Evolutionary conservation across 2,888 invertebrate species (phyloP).

Genomic region (Pyrochroa serraticornis): DNA sequence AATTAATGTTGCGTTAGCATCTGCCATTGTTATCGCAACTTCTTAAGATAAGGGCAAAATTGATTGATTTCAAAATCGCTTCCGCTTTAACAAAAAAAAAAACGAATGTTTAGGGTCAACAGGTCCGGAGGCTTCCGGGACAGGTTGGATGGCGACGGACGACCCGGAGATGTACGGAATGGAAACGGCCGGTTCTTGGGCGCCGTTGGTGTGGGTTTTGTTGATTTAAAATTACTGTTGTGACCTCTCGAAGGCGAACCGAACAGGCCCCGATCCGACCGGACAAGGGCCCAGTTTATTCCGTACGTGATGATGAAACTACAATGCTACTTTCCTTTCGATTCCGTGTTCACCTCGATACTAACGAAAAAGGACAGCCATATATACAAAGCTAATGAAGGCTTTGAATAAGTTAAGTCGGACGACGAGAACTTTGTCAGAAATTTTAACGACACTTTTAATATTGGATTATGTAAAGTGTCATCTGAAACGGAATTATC

Average conservation of each 20-base stretch:
- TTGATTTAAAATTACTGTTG: conserved; percentile 34
- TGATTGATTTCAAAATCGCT: too few relatives aligned
- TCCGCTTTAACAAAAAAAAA: too few relatives aligned
- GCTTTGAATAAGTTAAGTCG: conserved; percentile 17
- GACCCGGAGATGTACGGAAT: too few relatives aligned
- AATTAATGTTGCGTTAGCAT: too few relatives aligned
- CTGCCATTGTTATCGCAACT: too few relatives aligned
- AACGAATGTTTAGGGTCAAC: too few relatives aligned
- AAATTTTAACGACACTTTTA: conserved; percentile 16
- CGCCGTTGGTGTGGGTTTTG: conserved; percentile 33
- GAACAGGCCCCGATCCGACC: conserved; percentile 5
- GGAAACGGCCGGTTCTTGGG: conserved; percentile 4
- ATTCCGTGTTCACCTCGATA: conserved; percentile 17
- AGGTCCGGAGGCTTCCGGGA: too few relatives aligned
- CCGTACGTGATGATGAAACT: conserved; percentile 14
- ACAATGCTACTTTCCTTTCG: conserved; percentile 20
- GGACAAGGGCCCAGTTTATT: conserved; percentile 21
- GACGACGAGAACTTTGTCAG: background rate
- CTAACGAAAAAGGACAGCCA: conserved; percentile 7
- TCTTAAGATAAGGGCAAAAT: too few relatives aligned
- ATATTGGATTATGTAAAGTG: conserved; percentile 22
- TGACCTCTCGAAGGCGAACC: conserved; percentile 29
- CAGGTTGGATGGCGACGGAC: too few relatives aligned
- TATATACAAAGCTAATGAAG: background rate
- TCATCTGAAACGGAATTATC: conserved; percentile 10